These are phyloP conservation scores for Typhlichthys subterraneus DNA, from an alignment of 2,797 vertebrate genomes.

Conservation along the genomic window DNA sequence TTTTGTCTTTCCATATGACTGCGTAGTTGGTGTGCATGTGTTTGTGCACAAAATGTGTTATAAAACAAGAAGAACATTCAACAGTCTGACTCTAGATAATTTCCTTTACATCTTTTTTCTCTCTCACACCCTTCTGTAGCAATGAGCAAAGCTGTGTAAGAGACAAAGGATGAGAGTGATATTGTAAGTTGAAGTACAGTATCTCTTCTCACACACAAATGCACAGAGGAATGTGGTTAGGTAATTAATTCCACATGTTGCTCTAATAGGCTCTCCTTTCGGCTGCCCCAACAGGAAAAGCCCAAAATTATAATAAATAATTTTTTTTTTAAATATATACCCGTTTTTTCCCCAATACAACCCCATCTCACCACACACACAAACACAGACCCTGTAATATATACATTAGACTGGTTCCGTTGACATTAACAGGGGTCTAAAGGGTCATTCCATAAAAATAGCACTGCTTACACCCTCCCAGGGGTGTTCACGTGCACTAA, in stretches of 20 bases:
- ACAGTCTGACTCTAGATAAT: too few relatives aligned
- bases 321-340: neutral
- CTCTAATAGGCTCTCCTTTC: constrained; percentile 17
- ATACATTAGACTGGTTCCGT: constrained; percentile 72
- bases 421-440: constrained; percentile 78
- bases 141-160: constrained; percentile 1
- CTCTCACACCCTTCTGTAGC: neutral
- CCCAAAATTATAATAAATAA: constrained; percentile 63
- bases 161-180: constrained; percentile 1
- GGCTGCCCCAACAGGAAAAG: constrained; percentile 35
- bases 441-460: constrained; percentile 64
- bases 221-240: constrained; percentile 5
- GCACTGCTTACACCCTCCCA: constrained; percentile 76
- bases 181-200: constrained; percentile 4
- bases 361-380: constrained; percentile 2
- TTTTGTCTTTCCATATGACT: too few relatives aligned
- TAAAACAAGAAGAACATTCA: too few relatives aligned
- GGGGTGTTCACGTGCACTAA: constrained; percentile 44
- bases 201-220: constrained; percentile 10
- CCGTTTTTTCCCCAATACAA: constrained; percentile 13
- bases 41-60: too few relatives aligned
- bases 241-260: constrained; percentile 40
- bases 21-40: too few relatives aligned
- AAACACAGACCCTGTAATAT: too few relatives aligned
- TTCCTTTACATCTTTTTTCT: neutral